Evolutionary conservation across 2,797 vertebrate species (phyloP), one percentile per base, ranked within the genome.

Genomic region (Crocodylus rhombifer): DNA sequence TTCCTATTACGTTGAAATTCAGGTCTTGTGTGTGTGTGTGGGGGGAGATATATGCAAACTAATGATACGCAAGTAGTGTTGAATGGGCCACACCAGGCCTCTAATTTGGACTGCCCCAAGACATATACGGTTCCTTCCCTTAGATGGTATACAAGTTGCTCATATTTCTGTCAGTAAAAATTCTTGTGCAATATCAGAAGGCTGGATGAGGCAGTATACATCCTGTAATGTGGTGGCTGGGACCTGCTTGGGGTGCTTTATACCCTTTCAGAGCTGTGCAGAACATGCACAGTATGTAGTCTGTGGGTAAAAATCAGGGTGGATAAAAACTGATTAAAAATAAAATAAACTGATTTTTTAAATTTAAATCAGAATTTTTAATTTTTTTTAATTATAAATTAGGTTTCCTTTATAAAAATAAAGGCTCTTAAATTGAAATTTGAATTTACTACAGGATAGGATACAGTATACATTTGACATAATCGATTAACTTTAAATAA

Each of bases 21-120:
- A 71, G 63, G 69, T 88, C 60, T 55, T 60, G 3, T 63, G 75
- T 74, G 76, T 65, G 73, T 65, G 73, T 0, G 0, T n/a, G 28
- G 18, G 23, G 23, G 3, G 7, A 87, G 5, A 3, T 28, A 13
- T 0, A 1, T 26, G 74, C 7, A 60, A 0, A 0, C 5, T 55
- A 82, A 83, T 62, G 58, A 83, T 5, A 88, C 15, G 67, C 89
- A 61, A 4, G 61, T 4, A 23, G 16, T 10, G 80, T 14, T 64
- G 36, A 83, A 78, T 11, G 13, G 26, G 6, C 15, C 71, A 75
- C 57, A 8, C 30, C 1, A 20, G 10, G 7, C 3, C 60, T 56
- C 57, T 84, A n/a, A 61, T 17, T n/a, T 64, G 10, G 7, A 42
- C 42, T 42, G 42, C 42, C 42, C 42, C 42, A 42, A 42, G 42